Conservation (phyloP, 2,888 invertebrate species). For the Sarcophaga carnaria region DNA sequence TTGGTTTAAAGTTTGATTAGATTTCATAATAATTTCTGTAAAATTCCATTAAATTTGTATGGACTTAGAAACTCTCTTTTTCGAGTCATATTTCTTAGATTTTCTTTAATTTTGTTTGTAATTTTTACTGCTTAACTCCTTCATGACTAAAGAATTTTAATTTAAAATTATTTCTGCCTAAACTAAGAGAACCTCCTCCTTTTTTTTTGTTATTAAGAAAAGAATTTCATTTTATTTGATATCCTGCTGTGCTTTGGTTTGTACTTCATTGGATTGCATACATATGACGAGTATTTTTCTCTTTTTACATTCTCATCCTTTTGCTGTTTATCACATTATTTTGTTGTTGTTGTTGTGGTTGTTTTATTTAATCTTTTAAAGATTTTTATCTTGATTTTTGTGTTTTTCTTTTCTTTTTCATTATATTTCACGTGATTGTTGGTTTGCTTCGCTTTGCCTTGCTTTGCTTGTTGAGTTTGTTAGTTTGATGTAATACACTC, state of each 20-base stretch:
- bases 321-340: no score
- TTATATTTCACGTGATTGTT: background rate
- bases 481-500: slow-evolving; percentile 63
- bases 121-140: background rate
- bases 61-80: no score
- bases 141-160: slow-evolving; percentile 55
- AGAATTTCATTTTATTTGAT: slow-evolving; percentile 7
- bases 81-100: background rate
- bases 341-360: background rate
- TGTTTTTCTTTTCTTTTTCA: slow-evolving; percentile 5
- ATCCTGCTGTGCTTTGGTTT: slow-evolving; percentile 62
- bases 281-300: slow-evolving; percentile 7
- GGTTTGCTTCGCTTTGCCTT: slow-evolving; percentile 39
- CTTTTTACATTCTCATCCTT: slow-evolving; percentile 46
- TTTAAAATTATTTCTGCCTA: slow-evolving; percentile 45
- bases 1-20: no score
- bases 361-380: slow-evolving; percentile 49
- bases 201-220: background rate
- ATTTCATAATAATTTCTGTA: no score
- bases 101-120: slow-evolving; percentile 6
- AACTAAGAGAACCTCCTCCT: slow-evolving; percentile 38
- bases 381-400: slow-evolving; percentile 43
- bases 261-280: slow-evolving; percentile 48
- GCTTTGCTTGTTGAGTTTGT: slow-evolving; percentile 45
- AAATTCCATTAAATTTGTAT: no score